Conservation (phyloP, 2,113 vertebrate species). For the Scatophagus argus region DNA sequence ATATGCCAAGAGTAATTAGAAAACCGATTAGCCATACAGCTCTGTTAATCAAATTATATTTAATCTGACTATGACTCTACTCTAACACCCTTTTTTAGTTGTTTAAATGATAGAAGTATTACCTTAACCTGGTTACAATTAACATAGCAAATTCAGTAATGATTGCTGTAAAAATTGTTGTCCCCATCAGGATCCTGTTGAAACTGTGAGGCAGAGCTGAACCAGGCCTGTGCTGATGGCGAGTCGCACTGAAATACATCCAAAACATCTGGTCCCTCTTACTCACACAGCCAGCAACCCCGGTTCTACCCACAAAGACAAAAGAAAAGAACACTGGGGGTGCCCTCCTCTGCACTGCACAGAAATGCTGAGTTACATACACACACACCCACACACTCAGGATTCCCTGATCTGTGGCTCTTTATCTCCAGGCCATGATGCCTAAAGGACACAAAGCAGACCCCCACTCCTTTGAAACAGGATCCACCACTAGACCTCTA, state of each 20-base stretch:
- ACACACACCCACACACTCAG: slow-evolving; percentile 3
- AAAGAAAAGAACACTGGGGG: slow-evolving; percentile 50
- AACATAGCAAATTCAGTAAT: not conserved
- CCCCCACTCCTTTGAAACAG: slow-evolving; percentile 69
- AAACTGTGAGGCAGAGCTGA: slow-evolving; percentile 30
- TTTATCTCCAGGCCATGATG: slow-evolving; percentile 40
- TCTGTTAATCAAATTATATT: slow-evolving; percentile 2
- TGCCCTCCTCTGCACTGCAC: slow-evolving; percentile 44
- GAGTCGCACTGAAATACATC: slow-evolving; percentile 60
- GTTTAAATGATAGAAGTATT: slow-evolving; percentile 10
- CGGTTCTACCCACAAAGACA: slow-evolving; percentile 52
- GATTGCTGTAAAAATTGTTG: not conserved
- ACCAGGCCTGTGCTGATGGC: slow-evolving; percentile 34
- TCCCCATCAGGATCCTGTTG: not conserved
- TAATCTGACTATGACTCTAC: slow-evolving; percentile 9
- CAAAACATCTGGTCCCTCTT: slow-evolving; percentile 74
- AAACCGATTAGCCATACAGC: slow-evolving; percentile 10
- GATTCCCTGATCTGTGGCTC: slow-evolving; percentile 30
- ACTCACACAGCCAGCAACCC: slow-evolving; percentile 24
- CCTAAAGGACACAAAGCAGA: slow-evolving; percentile 70
- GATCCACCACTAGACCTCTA: slow-evolving; percentile 54
- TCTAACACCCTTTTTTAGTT: slow-evolving; percentile 10
- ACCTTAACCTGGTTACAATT: not conserved
- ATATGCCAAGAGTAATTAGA: slow-evolving; percentile 9
- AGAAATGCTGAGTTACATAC: slow-evolving; percentile 40